These are phyloP conservation scores for Conomelus anceps DNA, from an alignment of 2,888 invertebrate species.

Conservation along the genomic window DNA sequence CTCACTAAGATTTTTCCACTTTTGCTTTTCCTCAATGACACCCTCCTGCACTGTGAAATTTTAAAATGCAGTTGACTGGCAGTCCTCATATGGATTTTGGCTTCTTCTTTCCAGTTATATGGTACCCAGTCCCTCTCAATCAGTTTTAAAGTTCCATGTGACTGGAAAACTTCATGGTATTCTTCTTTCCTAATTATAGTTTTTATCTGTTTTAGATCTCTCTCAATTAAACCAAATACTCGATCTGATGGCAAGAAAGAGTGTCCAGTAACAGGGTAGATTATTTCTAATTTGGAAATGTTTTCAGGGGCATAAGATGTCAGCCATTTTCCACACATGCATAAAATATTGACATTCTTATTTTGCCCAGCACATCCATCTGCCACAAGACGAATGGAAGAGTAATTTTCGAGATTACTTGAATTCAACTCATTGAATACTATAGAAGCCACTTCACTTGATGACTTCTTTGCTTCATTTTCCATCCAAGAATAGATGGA, in stretches of 20 bases:
- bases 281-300: background rate
- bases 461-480: background rate
- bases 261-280: background rate
- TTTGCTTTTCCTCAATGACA: constrained; percentile 2
- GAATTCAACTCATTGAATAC: background rate
- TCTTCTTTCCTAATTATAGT: background rate
- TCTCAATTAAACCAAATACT: background rate
- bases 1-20: background rate
- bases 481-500: background rate
- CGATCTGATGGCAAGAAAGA: background rate
- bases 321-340: background rate
- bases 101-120: constrained; percentile 12
- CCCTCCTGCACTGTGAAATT: constrained; percentile 8
- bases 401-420: background rate
- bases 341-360: background rate
- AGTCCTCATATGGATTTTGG: background rate
- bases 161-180: background rate
- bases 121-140: background rate
- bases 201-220: background rate
- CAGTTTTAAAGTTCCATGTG: background rate
- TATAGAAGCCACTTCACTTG: background rate
- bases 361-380: background rate
- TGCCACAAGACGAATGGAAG: background rate
- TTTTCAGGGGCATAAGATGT: background rate
- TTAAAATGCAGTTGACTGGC: constrained; percentile 11